phyloP scores from a whole-genome alignment of 2,797 vertebrate genomes.

The Gymnopithys bicolor region DNA sequence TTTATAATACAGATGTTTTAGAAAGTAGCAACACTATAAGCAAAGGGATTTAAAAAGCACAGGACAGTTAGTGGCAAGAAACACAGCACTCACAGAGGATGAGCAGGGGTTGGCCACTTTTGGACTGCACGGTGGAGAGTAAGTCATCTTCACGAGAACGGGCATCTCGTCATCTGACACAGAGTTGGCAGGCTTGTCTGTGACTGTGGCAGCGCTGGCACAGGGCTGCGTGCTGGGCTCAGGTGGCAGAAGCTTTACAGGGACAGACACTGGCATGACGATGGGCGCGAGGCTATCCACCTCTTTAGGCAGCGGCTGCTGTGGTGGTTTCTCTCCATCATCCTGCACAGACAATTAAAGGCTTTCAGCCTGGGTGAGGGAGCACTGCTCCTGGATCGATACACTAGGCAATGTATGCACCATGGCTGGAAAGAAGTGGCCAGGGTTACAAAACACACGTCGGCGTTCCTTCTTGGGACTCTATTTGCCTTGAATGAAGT shows the following conservation, averaged over 20 bases:
- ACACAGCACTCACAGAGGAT: slow-evolving; percentile 85
- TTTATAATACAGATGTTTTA: not conserved
- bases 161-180: slow-evolving; percentile 84
- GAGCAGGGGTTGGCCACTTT: slow-evolving; percentile 78
- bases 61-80: slow-evolving; percentile 72
- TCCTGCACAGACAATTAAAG: slow-evolving; percentile 86
- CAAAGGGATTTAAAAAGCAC: slow-evolving; percentile 76
- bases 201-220: slow-evolving; percentile 77
- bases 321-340: slow-evolving; percentile 80
- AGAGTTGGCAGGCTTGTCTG: slow-evolving; percentile 79
- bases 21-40: slow-evolving; percentile 44
- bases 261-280: slow-evolving; percentile 91
- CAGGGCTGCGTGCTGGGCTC: slow-evolving; percentile 81
- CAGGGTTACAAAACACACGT: slow-evolving; percentile 17
- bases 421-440: slow-evolving; percentile 39
- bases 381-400: not conserved
- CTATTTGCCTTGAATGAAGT: not conserved
- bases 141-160: slow-evolving; percentile 81
- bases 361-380: slow-evolving; percentile 78
- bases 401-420: not conserved
- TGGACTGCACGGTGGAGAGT: slow-evolving; percentile 79
- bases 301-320: slow-evolving; percentile 78
- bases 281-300: slow-evolving; percentile 79
- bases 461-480: not conserved
- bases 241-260: slow-evolving; percentile 85